Evolutionary conservation across 2,113 vertebrate species (phyloP), one percentile per base, ranked within the genome.

Genomic region (Muntiacus reevesi): DNA sequence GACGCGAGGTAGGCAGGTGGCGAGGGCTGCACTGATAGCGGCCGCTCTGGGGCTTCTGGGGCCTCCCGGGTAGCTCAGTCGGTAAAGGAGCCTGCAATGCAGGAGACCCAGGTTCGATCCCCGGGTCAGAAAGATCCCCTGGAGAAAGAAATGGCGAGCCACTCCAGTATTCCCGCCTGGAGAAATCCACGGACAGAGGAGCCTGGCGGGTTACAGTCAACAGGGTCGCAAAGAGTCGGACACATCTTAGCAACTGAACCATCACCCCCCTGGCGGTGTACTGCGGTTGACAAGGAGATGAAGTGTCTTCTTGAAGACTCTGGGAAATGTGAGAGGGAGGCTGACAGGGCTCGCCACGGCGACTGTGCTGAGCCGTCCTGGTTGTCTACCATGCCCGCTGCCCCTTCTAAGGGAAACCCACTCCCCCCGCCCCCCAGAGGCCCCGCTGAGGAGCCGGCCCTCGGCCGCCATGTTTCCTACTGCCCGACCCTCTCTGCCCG

Each of bases 11-110:
- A 12, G 9, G 14, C 30, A 60, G n/a, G 28, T 6, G 30, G 15
- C 60, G n/a, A 25, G 5, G 1, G 14, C 45, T 82, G 40, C 14
- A 13, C 57, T 33, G 21, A 43, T 1, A 33, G 52, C 15, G 2
- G 23, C 0, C 0, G 0, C 33, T 5, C 74, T 0, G 2, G 21
- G 36, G 10, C 71, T 76, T 2, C 43, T 45, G 43, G 23, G 71
- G 11, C 36, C 14, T 76, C 23, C 11, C 36, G 14, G 23, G 59
- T 43, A 43, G 36, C 71, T 76, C 71, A 43, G 36, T 27, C 23
- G 0, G 23, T 43, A 43, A 14, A 25, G 71, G 36, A 76, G 36
- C 36, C 71, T 43, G 36, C 71, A 25, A 7, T 27, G 23, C 40
- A 27, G 12, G 71, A 43, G 71, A 76, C 12, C 23, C 23, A 43